Base-by-base conservation (phyloP, 2,888 invertebrate species). In the Melipona bicolor region DNA sequence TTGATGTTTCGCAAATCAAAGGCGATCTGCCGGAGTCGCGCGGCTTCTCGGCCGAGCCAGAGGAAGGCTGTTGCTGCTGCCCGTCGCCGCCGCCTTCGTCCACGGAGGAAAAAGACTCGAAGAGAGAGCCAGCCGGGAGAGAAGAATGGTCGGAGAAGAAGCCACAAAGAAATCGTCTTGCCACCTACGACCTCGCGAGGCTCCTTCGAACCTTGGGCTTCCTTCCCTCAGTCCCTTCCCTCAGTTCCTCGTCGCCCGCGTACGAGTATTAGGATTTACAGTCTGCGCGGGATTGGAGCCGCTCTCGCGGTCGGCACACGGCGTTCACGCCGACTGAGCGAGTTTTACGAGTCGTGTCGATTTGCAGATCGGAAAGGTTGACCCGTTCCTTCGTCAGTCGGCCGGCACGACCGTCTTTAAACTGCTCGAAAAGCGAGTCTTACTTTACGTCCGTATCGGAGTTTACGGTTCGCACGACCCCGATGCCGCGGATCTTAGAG, bases 401-500 rank as follows among this genome's bases (percentile, higher is more conserved):
- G 80, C 72, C 76, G 76, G 83, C 87, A 85, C 83, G 83, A 87
- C 87, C 43, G 87, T 89, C 87, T 89, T 85, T 85, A 83, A 89
- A 74, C 85, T 67, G 83, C 77, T 85, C 89, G 85, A 67, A 82
- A 88, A 88, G 81, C 82, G 43, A 75, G 86, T 84, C 84, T 86
- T 75, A 77, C 86, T 86, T 88, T 89, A 86, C 83, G 79, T 75
- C 81, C 83, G 88, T 87, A 88, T 89, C 83, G 80, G 79, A 84
- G 88, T 90, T 90, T 91, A 91, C 86, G 86, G 91, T 91, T 91
- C 91, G 87, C 90, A 90, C 91, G 91, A 91, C 90, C 91, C 89
- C 90, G 87, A 86, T 75, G 85, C 81, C 73, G 85, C 67, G 85
- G 88, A 88, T 89, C 90, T 87, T 84, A 85, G 87, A 88, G 90